These are phyloP conservation scores for Bursaphelenchus okinawaensis DNA, from an alignment of 2,888 invertebrate species.

Conservation along the genomic window DNA sequence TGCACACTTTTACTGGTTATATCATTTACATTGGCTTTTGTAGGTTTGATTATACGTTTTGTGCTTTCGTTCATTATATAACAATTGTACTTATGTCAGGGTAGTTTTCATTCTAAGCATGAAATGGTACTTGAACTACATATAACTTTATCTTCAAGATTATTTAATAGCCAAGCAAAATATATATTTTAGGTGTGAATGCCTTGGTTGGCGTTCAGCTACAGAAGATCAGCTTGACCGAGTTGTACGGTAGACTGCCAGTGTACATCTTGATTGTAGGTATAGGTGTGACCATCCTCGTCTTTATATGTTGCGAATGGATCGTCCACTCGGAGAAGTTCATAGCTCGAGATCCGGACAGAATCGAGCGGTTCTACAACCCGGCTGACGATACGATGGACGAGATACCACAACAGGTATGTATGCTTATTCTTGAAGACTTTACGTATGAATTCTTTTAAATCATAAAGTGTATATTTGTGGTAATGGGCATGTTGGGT, in stretches of 20 bases:
- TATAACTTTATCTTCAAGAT: no score
- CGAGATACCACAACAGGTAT: constrained; percentile 12
- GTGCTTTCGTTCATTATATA: no score
- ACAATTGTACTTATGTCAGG: background rate
- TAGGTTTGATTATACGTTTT: no score
- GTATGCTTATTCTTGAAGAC: background rate
- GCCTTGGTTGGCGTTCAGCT: background rate
- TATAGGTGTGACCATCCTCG: background rate
- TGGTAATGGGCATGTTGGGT: no score
- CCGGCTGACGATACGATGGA: background rate
- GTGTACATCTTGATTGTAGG: background rate
- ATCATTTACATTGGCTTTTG: constrained; percentile 5
- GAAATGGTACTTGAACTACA: no score
- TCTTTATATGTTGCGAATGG: constrained; percentile 11
- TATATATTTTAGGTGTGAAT: constrained; percentile 1
- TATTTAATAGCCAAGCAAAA: no score
- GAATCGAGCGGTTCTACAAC: constrained; percentile 13
- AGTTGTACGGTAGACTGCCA: constrained; percentile 6
- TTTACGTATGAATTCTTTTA: background rate
- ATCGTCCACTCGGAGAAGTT: constrained; percentile 11
- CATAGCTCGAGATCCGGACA: constrained; percentile 10
- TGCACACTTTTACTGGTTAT: constrained; percentile 14
- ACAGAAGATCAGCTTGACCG: background rate
- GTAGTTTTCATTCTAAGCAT: no score
- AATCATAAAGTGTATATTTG: no score